phyloP scores from a whole-genome alignment of 2,113 vertebrate species.

The Dinomys branickii region DNA sequence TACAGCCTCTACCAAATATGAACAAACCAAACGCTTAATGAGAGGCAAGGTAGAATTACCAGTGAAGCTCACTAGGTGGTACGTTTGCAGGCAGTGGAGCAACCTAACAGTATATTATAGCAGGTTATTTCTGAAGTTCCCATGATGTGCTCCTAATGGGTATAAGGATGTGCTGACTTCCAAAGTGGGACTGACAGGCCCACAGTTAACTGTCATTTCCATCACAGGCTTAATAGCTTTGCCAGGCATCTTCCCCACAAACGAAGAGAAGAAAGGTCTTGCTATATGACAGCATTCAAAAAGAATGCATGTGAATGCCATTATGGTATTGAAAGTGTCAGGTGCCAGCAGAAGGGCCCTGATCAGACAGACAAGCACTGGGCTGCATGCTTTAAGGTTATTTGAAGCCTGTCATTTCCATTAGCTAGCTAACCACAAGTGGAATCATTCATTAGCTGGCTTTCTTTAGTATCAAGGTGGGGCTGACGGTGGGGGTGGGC shows the following conservation, averaged over 20 bases:
- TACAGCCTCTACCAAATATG: constrained; percentile 64
- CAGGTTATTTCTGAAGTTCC: constrained; percentile 82
- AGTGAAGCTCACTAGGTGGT: constrained; percentile 63
- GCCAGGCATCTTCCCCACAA: constrained; percentile 89
- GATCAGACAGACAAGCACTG: constrained; percentile 89
- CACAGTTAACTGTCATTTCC: constrained; percentile 89
- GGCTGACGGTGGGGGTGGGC: constrained; percentile 76
- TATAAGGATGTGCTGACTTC: constrained; percentile 89
- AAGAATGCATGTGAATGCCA: constrained; percentile 89
- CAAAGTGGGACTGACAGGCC: constrained; percentile 88
- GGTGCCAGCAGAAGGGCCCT: constrained; percentile 88
- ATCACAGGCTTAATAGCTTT: constrained; percentile 91
- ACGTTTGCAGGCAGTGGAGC: constrained; percentile 70
- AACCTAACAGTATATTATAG: constrained; percentile 70
- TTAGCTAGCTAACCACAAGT: constrained; percentile 87
- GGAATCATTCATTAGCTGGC: constrained; percentile 89
- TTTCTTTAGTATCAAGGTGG: constrained; percentile 83
- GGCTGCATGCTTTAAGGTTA: constrained; percentile 88
- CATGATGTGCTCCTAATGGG: constrained; percentile 86
- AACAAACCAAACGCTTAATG: neutral
- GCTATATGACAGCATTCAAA: constrained; percentile 88
- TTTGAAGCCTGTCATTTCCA: constrained; percentile 91
- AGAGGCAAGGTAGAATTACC: constrained; percentile 69
- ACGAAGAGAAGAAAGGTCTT: constrained; percentile 88
- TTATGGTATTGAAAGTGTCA: constrained; percentile 89